These are phyloP conservation scores for Trisateles emortualis DNA, from an alignment of 2,888 invertebrate species.

Conservation along the genomic window DNA sequence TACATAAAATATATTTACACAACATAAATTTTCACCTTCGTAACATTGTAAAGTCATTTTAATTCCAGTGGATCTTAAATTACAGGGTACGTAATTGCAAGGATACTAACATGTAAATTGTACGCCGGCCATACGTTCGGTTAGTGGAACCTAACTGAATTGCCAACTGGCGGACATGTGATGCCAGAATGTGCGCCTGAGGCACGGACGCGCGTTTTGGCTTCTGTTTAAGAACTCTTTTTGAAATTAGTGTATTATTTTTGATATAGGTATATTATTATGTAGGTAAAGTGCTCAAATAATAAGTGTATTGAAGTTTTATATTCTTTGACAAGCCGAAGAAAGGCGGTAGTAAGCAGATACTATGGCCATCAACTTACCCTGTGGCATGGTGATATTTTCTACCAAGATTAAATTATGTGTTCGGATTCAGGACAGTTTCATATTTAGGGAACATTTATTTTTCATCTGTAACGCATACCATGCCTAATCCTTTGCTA, in stretches of 20 bases:
- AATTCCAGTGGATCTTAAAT: neutral
- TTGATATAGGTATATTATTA: constrained; percentile 39
- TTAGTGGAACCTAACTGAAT: constrained; percentile 43
- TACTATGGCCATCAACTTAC: too few relatives aligned
- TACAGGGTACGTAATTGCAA: neutral
- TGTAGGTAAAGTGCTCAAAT: constrained; percentile 10
- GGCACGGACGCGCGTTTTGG: constrained; percentile 80
- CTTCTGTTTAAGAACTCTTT: constrained; percentile 82
- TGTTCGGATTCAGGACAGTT: too few relatives aligned
- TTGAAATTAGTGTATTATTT: constrained; percentile 72
- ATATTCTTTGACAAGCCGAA: neutral
- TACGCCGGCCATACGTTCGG: constrained; percentile 8
- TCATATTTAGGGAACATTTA: too few relatives aligned
- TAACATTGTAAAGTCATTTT: neutral
- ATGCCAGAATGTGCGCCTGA: constrained; percentile 67
- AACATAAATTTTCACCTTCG: neutral
- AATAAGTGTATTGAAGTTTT: neutral
- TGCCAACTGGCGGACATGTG: constrained; percentile 57
- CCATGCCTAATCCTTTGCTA: too few relatives aligned
- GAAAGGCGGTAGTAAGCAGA: constrained; percentile 28
- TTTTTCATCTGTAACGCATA: too few relatives aligned
- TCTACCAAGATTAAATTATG: too few relatives aligned
- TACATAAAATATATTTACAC: too few relatives aligned
- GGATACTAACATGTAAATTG: constrained; percentile 6
- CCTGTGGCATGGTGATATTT: too few relatives aligned